phyloP scores from a whole-genome alignment of 2,888 invertebrate species.

The Xestia c-nigrum region DNA sequence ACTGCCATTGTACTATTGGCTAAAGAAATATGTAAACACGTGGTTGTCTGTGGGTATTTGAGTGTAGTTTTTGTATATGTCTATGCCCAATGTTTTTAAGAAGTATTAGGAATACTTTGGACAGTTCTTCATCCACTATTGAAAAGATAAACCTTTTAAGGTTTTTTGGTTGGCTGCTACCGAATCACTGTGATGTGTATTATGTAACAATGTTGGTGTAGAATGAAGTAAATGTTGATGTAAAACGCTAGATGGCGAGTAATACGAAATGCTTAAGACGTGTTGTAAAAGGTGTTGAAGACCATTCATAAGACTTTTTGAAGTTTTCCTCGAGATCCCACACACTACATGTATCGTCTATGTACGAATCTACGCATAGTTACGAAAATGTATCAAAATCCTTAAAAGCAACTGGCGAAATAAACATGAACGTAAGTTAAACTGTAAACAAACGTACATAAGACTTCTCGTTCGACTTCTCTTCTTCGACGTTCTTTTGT shows the following conservation, averaged over 20 bases:
- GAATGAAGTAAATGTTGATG: no score
- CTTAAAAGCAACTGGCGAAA: neutral
- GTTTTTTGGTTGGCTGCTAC: neutral
- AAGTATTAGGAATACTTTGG: neutral
- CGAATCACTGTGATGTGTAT: neutral
- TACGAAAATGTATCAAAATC: neutral
- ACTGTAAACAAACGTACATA: slow-evolving; percentile 3
- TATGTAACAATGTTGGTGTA: neutral
- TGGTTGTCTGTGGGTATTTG: neutral
- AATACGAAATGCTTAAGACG: no score
- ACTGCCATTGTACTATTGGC: slow-evolving; percentile 22
- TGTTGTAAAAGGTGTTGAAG: no score
- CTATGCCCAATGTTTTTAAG: neutral
- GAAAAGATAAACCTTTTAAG: neutral
- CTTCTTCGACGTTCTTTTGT: no score
- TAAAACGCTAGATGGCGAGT: no score
- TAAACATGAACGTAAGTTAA: neutral
- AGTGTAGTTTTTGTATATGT: neutral
- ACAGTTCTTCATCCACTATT: neutral
- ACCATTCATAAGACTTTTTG: no score
- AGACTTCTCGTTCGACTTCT: no score
- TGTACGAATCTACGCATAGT: neutral
- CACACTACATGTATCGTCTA: neutral
- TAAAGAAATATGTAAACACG: slow-evolving; percentile 8
- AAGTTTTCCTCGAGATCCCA: no score